phyloP scores from a whole-genome alignment of 2,113 vertebrate genomes.

The Pelodiscus sinensis region DNA sequence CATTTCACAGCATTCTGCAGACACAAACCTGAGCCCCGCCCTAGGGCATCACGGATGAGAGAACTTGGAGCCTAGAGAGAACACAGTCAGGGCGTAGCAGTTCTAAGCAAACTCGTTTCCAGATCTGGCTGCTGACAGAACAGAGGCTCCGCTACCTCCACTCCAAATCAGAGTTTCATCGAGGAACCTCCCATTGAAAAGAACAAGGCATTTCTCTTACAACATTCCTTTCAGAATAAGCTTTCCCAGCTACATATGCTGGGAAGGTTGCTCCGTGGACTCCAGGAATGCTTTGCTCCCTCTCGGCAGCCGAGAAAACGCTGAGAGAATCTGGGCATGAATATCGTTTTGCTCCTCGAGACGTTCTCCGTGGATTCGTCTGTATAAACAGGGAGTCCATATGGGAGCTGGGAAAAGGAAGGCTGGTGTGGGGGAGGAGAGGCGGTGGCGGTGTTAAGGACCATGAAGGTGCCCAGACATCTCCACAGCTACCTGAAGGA shows the following conservation, averaged over 20 bases:
- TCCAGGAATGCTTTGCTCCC: neutral
- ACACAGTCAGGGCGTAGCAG: neutral
- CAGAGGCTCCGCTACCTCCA: neutral
- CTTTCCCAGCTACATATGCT: neutral
- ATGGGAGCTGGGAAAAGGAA: neutral
- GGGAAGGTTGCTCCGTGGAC: neutral
- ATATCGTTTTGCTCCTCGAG: neutral
- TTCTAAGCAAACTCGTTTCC: neutral
- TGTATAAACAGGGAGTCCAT: neutral
- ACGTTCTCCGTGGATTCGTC: neutral
- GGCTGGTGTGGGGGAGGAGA: neutral
- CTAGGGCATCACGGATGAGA: neutral
- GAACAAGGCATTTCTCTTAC: neutral
- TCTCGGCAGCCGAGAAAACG: neutral
- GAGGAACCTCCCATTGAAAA: neutral
- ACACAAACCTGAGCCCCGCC: rapidly evolving
- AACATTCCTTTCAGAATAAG: neutral
- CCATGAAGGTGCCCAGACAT: rapidly evolving
- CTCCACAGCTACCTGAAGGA: neutral
- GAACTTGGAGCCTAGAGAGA: neutral
- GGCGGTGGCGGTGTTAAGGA: rapidly evolving
- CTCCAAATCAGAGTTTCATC: neutral
- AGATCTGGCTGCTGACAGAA: rapidly evolving
- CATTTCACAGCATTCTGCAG: rapidly evolving
- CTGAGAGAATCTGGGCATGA: neutral